Evolutionary conservation across 2,888 invertebrate genomes (phyloP), one percentile per base, ranked within the genome.

Genomic region (Oeneis ivallda): DNA sequence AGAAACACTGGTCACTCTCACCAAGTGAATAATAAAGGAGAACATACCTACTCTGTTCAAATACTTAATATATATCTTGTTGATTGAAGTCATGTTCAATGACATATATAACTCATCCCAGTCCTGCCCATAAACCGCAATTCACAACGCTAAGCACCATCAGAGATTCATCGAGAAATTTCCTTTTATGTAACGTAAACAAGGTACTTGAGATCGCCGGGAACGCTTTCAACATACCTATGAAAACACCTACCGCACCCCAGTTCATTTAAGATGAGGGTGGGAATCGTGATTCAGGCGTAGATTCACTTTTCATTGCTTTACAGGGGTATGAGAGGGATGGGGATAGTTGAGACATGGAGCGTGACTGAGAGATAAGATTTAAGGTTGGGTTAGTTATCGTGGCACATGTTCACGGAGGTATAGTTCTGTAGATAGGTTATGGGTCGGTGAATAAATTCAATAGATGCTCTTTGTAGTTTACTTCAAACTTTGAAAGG

Each of bases 261-360:
- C 80, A 86, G 87, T 89, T 89, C 88, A 89, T 89, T 89, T 89
- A 87, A 88, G 87, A 86, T 79, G 77, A 84, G 88, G 87, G 86
- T 79, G 87, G 82, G 83, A 79, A 78, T 86, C 78, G 89, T 87
- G 90, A 90, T 89, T 89, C 89, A 85, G 83, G 79, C 86, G 85
- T 86, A 89, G 89, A 89, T 89, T 89, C 88, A 83, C 84, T 86
- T 90, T 89, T 88, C 89, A 87, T 86, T 86, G 85, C 85, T 83
- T 84, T 81, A 84, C 86, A 82, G 84, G 80, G 66, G 88, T 82
- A 84, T 66, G 82, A 89, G 75, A 64, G 79, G 72, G 85, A 85
- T 9, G 74, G 74, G 67, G 64, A 62, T 69, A 74, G 72, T 74
- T 72, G 77, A 77, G 72, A 77, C 74, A 74, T 72, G 77, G 74